phyloP scores from a whole-genome alignment of 1,140 invertebrate genomes.

The Drosophila asahinai region DNA sequence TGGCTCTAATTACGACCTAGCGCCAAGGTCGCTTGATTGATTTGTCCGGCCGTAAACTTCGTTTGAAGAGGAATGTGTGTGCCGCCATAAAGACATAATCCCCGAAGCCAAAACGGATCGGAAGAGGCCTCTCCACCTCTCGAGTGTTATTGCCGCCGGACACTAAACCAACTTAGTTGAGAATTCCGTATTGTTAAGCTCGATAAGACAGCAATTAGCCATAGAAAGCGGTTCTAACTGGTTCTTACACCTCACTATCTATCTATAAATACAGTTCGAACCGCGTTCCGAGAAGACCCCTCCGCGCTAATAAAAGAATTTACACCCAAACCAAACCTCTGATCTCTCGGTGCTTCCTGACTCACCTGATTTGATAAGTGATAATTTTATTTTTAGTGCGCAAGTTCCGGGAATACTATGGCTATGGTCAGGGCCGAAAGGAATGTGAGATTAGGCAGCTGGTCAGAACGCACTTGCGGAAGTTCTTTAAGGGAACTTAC shows the following conservation, averaged over 20 bases:
- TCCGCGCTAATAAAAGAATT: neutral
- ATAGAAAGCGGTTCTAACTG: constrained; percentile 26
- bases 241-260: neutral
- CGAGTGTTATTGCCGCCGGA: constrained; percentile 26
- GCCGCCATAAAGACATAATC: constrained; percentile 35
- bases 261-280: neutral
- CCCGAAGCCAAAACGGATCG: constrained; percentile 9
- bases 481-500: constrained; percentile 16
- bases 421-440: constrained; percentile 56
- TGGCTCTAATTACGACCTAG: constrained; percentile 42
- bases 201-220: constrained; percentile 31
- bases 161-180: constrained; percentile 26
- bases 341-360: constrained; percentile 36
- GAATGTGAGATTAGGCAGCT: constrained; percentile 43
- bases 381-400: constrained; percentile 29
- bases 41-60: constrained; percentile 24
- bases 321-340: constrained; percentile 11
- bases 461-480: constrained; percentile 50
- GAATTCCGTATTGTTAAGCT: constrained; percentile 27
- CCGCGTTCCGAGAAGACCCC: neutral
- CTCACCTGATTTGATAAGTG: constrained; percentile 21
- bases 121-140: constrained; percentile 20
- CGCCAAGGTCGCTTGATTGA: constrained; percentile 46
- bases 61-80: constrained; percentile 11
- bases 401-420: constrained; percentile 50